Base-by-base conservation (phyloP, 2,797 vertebrate genomes). In the Emydoidea blandingii region DNA sequence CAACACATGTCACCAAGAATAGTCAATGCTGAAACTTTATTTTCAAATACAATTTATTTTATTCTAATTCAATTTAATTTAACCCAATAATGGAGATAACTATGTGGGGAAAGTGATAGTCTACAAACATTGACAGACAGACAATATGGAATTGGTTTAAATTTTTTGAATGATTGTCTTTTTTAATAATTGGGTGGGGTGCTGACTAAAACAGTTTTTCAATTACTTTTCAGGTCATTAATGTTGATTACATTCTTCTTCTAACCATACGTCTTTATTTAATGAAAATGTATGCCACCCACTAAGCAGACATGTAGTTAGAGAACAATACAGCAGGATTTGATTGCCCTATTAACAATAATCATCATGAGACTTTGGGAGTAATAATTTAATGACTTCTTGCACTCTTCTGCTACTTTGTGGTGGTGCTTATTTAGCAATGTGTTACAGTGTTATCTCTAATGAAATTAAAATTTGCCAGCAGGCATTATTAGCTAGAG, bases 381-480 rank as follows among this genome's bases (percentile, higher is more conserved):
- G 96, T 96, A 98, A 97, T 97, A 97, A 97, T 98, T 97, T 98
- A 98, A 97, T 96, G 97, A 97, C 97, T 97, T 97, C 88, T 97
- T 97, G 95, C 93, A 97, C 96, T 97, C 97, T 96, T 94, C 92
- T 95, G 96, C 93, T 97, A 96, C 96, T 96, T 98, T 97, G 97
- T 95, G 93, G 91, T 97, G 54, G 81, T 96, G 78, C 90, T 97
- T 95, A 94, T 97, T 97, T 96, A 97, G 83, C 83, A 81, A 85
- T 94, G 92, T 89, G 90, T 57, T 94, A 82, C 92, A 95, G 59
- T 78, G 87, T 81, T 97, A 95, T 91, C 94, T 96, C 88, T 91
- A 97, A 95, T 93, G 91, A 95, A 95, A 94, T 93, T 94, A 95
- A 95, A 96, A 96, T 83, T 96, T 96, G 85, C 90, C 79, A 92